Base-by-base conservation (phyloP, 2,888 invertebrate species). In the Tricholauxania praeusta region DNA sequence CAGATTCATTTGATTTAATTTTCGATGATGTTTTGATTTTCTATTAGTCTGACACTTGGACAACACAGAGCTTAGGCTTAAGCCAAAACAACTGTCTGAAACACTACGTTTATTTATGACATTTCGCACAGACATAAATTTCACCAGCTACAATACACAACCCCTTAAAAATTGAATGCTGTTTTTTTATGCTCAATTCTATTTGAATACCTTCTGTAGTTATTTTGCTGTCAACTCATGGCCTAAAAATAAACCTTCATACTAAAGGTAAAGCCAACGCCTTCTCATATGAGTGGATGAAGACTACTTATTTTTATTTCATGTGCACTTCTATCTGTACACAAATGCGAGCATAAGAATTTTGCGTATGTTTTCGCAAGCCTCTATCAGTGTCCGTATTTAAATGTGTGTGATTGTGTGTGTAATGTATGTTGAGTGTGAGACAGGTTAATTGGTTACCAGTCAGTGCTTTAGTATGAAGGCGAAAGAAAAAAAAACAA, bases 361-460 rank as follows among this genome's bases (percentile, higher is more conserved):
- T 39, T 39, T 39, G 39, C 39, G 39, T 39, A 39, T 39, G 5
- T 39, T 39, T 39, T 39, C 39, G 8, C 2, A 39, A 8, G 2
- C 10, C 39, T 39, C 8, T 39, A 39, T 69, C n/a, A n/a, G 32
- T 60, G 60, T 15, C 19, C 17, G 47, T 22, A 57, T 12, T 19
- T 10, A n/a, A n/a, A n/a, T n/a, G n/a, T n/a, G 66, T 14, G 4
- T 62, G 62, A 4, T 2, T 70, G 64, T 59, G 59, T 49, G 62
- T 65, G 64, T 62, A 47, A 19, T 60, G 66, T 32, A 10, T 10
- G 7, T 64, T 12, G 51, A 12, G 39, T 49, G 55, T 63, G 52
- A 67, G 72, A 64, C 72, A 72, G 72, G 67, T 67, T 72, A 72
- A 72, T 72, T 72, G 67, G 52, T 62, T 57, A 65, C 65, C 72